These are phyloP conservation scores for Chiloscyllium punctatum DNA, from an alignment of 2,797 vertebrate species.

Conservation along the genomic window DNA sequence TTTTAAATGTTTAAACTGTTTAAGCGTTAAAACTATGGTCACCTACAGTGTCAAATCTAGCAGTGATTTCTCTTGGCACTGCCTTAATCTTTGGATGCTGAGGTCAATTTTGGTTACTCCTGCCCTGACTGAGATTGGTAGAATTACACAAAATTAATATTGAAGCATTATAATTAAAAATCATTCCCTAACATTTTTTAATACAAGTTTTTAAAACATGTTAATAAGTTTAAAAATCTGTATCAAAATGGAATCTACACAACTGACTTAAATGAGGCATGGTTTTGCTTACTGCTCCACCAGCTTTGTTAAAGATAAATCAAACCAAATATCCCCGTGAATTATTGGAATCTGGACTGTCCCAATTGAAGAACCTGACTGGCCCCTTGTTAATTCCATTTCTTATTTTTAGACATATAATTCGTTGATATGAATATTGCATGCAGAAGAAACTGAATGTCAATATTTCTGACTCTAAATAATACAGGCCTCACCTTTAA, in stretches of 20 bases:
- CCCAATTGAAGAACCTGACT: background rate
- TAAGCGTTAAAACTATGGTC: background rate
- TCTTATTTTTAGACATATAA: background rate
- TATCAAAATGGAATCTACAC: background rate
- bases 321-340: background rate
- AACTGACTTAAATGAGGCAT: background rate
- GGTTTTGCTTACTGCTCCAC: background rate
- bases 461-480: background rate
- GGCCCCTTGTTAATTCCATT: background rate
- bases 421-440: background rate
- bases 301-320: background rate
- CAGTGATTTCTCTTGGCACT: background rate
- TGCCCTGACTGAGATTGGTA: background rate
- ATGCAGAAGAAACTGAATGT: background rate
- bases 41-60: background rate
- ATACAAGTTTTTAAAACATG: background rate
- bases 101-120: background rate
- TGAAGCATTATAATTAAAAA: background rate
- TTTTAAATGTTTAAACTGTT: background rate
- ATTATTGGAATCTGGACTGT: background rate
- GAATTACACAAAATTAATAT: background rate
- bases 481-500: slow-evolving; percentile 38
- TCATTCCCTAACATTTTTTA: background rate
- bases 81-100: background rate
- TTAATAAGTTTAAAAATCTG: background rate